phyloP scores from a whole-genome alignment of 1,140 invertebrate species.

The Drosophila lacertosa region DNA sequence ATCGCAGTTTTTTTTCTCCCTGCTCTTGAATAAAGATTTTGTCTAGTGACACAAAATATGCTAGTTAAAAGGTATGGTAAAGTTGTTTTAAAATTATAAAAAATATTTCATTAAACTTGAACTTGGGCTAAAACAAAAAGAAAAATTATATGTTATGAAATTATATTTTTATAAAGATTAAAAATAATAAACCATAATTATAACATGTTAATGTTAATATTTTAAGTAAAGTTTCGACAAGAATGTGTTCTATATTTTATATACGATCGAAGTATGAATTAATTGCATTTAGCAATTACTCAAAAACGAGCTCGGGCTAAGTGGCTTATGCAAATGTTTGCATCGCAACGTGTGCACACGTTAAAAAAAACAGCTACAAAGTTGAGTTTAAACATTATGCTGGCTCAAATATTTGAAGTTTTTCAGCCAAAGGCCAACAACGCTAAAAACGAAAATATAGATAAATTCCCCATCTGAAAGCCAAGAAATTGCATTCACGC shows the following conservation, averaged over 20 bases:
- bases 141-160: too few species aligned
- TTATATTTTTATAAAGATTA: too few species aligned
- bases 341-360: conserved; percentile 1
- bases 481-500: conserved; percentile 78
- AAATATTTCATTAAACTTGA: too few species aligned
- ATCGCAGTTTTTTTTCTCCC: neutral
- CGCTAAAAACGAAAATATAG: conserved; percentile 17
- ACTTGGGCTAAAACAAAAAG: too few species aligned
- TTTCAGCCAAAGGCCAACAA: conserved; percentile 41
- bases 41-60: neutral
- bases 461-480: conserved; percentile 9
- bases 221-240: too few species aligned
- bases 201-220: too few species aligned
- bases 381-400: conserved; percentile 50
- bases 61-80: too few species aligned
- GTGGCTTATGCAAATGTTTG: conserved; percentile 48
- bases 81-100: too few species aligned
- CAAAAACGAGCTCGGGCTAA: conserved; percentile 11
- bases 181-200: too few species aligned
- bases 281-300: conserved; percentile 22
- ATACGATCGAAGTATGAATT: too few species aligned
- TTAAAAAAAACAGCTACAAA: conserved; percentile 14
- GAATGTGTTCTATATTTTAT: too few species aligned
- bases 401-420: conserved; percentile 60
- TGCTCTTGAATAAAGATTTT: neutral